Evolutionary conservation across 2,888 invertebrate genomes (phyloP).

Genomic region (Drosophila subquinaria): DNA sequence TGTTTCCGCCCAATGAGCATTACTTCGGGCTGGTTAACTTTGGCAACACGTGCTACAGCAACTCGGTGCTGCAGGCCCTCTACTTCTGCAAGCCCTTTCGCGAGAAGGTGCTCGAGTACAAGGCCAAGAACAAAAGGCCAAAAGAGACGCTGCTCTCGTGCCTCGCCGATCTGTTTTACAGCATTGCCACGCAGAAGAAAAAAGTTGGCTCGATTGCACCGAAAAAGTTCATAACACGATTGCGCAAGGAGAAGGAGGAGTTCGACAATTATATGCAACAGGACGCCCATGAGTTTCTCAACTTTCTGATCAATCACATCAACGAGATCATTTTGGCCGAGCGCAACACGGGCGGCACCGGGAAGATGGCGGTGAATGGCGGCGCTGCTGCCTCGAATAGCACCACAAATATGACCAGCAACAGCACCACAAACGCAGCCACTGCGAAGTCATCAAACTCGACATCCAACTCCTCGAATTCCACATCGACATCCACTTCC

Average conservation of each 20-base stretch:
- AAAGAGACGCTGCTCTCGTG: conserved; percentile 99
- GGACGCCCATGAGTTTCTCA: conserved; percentile 99
- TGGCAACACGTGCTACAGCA: conserved; percentile 99
- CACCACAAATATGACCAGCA: conserved; percentile 1
- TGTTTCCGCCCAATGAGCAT: conserved; percentile 99
- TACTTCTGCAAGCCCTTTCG: conserved; percentile 99
- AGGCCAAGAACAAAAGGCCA: conserved; percentile 96
- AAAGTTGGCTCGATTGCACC: conserved; percentile 99
- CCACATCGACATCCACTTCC: conserved; percentile 76
- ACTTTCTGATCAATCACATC: conserved; percentile 99
- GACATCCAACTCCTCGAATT: conserved; percentile 75
- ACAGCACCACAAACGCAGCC: background rate
- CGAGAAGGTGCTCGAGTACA: conserved; percentile 99
- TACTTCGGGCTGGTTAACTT: conserved; percentile 99
- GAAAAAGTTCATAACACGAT: conserved; percentile 99
- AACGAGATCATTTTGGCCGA: conserved; percentile 98
- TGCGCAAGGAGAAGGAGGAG: conserved; percentile 99
- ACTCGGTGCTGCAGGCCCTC: conserved; percentile 99
- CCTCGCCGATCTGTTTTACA: conserved; percentile 99
- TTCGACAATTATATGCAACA: conserved; percentile 99
- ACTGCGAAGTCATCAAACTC: conserved; percentile 61
- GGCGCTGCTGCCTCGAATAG: conserved; percentile 15
- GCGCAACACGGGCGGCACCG: conserved; percentile 74
- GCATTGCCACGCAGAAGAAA: conserved; percentile 99
- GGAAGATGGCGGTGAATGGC: conserved; percentile 28